Conservation (phyloP, 1,140 invertebrate species). For the Zaprionus africanus region DNA sequence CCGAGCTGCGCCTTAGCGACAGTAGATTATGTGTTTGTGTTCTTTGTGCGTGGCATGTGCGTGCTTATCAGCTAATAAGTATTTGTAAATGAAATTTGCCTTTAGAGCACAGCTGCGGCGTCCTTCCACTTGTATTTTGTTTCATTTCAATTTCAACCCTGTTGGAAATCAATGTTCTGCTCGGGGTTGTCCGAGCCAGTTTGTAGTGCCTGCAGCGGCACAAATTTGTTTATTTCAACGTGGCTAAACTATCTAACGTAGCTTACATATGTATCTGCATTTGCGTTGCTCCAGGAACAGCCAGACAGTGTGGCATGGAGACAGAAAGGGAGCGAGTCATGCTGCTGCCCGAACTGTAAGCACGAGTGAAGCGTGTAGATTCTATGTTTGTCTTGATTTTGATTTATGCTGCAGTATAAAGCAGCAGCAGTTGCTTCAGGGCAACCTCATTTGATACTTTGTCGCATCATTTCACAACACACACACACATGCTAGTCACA, state of each 20-base stretch:
- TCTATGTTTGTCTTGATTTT: constrained; percentile 73
- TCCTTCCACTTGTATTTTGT: background rate
- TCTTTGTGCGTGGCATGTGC: constrained; percentile 29
- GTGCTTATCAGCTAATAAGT: constrained; percentile 55
- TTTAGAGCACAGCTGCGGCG: background rate
- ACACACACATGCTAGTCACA: background rate
- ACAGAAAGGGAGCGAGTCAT: background rate
- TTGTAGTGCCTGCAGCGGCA: constrained; percentile 3
- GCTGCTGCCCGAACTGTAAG: constrained; percentile 37
- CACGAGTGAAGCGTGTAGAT: constrained; percentile 56
- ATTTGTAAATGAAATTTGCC: constrained; percentile 1
- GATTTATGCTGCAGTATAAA: constrained; percentile 81
- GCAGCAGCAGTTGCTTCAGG: constrained; percentile 42
- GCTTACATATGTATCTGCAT: constrained; percentile 68
- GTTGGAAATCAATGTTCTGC: background rate
- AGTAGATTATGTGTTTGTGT: constrained; percentile 43
- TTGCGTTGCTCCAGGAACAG: constrained; percentile 32
- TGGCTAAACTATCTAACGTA: constrained; percentile 62
- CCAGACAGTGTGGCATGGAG: background rate
- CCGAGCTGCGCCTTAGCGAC: constrained; percentile 12
- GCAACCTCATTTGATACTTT: constrained; percentile 79
- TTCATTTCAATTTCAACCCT: background rate
- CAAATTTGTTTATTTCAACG: constrained; percentile 72
- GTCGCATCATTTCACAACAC: constrained; percentile 76
- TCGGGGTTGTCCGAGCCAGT: background rate